Evolutionary conservation across 2,797 vertebrate species (phyloP).

Genomic region (Acrossocheilus wenchowensis): DNA sequence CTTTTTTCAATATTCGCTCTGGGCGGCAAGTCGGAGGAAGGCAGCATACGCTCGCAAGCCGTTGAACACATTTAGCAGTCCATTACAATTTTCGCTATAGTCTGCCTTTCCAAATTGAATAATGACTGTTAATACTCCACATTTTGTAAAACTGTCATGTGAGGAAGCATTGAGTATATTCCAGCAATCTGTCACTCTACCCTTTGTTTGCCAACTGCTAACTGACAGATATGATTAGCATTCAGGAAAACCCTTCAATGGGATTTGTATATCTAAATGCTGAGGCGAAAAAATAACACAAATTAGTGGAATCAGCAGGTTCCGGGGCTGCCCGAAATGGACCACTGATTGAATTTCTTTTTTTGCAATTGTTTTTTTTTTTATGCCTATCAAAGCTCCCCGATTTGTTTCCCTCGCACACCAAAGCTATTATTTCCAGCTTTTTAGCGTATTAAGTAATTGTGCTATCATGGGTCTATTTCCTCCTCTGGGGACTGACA

Average conservation of each 20-base stretch:
- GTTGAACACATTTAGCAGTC: conserved; percentile 26
- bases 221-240: conserved; percentile 60
- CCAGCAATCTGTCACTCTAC: conserved; percentile 53
- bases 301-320: conserved; percentile 63
- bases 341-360: conserved; percentile 64
- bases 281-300: conserved; percentile 48
- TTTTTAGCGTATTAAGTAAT: conserved; percentile 77
- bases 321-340: conserved; percentile 38
- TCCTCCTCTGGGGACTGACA: conserved; percentile 71
- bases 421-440: conserved; percentile 71
- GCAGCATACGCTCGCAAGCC: not conserved
- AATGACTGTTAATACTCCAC: conserved; percentile 32
- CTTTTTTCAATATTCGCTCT: not conserved
- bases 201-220: conserved; percentile 38
- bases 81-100: conserved; percentile 51
- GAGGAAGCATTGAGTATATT: conserved; percentile 26
- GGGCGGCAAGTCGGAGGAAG: not conserved
- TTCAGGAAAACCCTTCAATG: conserved; percentile 41
- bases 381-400: conserved; percentile 41
- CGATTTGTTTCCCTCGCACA: conserved; percentile 52
- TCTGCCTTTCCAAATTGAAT: conserved; percentile 50
- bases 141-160: conserved; percentile 47
- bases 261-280: conserved; percentile 55
- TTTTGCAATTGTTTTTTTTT: not conserved
- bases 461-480: conserved; percentile 73